A percentile compares a stretch with the other conserved stretches of the same genome.
phyloP scores from a whole-genome alignment of 2,113 vertebrate genomes.

The Eubucco bourcierii region DNA sequence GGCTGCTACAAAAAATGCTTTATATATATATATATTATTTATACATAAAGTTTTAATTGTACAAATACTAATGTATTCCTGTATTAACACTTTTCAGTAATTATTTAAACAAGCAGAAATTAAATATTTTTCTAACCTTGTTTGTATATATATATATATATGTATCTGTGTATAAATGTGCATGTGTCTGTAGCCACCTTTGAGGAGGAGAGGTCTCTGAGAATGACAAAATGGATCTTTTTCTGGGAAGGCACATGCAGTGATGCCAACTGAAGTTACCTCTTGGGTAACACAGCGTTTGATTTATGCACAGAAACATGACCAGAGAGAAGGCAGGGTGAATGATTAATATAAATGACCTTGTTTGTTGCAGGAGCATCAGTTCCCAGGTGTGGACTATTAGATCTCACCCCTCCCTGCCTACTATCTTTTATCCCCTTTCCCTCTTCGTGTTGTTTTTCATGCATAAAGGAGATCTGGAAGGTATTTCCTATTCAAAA shows the following conservation, averaged over 20 bases:
- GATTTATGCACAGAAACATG: conserved; percentile 9
- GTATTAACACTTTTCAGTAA: conserved; percentile 75
- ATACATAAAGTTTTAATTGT: conserved; percentile 75
- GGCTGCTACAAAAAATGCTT: conserved; percentile 77
- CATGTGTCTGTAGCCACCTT: conserved; percentile 49
- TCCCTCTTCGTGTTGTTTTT: background rate
- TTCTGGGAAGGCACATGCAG: conserved; percentile 14
- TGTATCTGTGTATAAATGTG: conserved; percentile 66
- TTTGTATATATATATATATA: conserved; percentile 76
- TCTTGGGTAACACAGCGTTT: background rate
- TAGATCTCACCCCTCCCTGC: background rate
- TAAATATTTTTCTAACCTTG: conserved; percentile 83
- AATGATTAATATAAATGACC: conserved; percentile 41
- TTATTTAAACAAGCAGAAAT: conserved; percentile 80
- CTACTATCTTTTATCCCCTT: background rate
- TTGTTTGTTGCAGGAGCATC: background rate
- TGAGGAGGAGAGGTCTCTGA: background rate
- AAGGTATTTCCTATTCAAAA: background rate
- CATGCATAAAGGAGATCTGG: background rate
- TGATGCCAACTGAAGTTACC: conserved; percentile 10
- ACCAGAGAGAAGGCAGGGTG: conserved; percentile 14
- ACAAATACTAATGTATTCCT: conserved; percentile 77
- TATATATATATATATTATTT: conserved; percentile 62
- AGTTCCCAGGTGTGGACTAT: background rate
- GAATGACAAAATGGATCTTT: background rate